Evolutionary conservation across 2,888 invertebrate species (phyloP).

Genomic region (Brenthis ino): DNA sequence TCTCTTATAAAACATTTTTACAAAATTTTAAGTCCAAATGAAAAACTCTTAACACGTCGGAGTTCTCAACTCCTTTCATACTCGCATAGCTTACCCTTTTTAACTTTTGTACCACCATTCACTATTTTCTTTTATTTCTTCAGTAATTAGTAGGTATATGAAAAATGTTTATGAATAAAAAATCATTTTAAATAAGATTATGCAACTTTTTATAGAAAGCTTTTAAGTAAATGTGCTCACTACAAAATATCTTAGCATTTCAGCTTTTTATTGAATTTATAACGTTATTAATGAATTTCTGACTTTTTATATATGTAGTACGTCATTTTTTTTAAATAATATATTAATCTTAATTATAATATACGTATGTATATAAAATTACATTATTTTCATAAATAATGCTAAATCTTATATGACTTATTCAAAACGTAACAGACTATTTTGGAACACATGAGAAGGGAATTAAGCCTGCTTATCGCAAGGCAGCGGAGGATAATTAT

Average conservation of each 20-base stretch:
- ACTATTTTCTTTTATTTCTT: slow-evolving; percentile 19
- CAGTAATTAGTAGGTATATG: slow-evolving; percentile 22
- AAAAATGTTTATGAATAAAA: slow-evolving; percentile 2
- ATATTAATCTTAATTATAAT: no score
- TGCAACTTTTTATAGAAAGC: slow-evolving; percentile 10
- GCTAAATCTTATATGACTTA: slow-evolving; percentile 24
- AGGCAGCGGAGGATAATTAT: slow-evolving; percentile 65
- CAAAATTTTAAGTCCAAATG: slow-evolving; percentile 34
- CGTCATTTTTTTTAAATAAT: no score
- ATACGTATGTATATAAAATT: no score
- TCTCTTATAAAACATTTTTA: slow-evolving; percentile 37
- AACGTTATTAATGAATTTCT: not conserved
- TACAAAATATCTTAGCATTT: slow-evolving; percentile 4
- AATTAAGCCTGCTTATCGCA: slow-evolving; percentile 65
- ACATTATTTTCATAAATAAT: slow-evolving; percentile 2
- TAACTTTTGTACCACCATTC: slow-evolving; percentile 26
- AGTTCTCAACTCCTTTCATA: slow-evolving; percentile 29
- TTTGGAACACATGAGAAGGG: slow-evolving; percentile 42
- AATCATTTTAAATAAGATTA: slow-evolving; percentile 22
- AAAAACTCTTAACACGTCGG: slow-evolving; percentile 30
- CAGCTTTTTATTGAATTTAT: no score
- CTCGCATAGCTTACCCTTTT: slow-evolving; percentile 25
- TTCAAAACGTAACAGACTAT: slow-evolving; percentile 36
- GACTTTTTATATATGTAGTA: not conserved
- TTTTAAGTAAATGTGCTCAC: slow-evolving; percentile 14